Evolutionary conservation across 2,888 invertebrate genomes (phyloP).

Genomic region (Argyresthia goedartella): DNA sequence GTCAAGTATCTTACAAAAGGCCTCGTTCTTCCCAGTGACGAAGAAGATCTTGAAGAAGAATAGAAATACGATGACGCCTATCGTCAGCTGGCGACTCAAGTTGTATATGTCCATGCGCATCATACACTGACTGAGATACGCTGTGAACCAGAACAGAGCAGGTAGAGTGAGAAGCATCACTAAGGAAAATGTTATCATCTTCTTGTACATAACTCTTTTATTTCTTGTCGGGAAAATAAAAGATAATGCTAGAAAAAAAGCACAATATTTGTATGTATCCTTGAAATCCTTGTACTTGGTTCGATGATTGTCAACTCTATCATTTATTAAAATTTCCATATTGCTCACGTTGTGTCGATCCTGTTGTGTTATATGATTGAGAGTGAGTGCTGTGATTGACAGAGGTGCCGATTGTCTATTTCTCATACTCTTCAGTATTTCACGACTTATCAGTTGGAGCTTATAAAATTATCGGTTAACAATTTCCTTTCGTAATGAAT

Average conservation of each 20-base stretch:
- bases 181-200: slow-evolving; percentile 17
- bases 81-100: slow-evolving; percentile 34
- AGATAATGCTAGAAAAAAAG: slow-evolving; percentile 34
- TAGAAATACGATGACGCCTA: slow-evolving; percentile 28
- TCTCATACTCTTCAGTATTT: too few species aligned
- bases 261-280: slow-evolving; percentile 35
- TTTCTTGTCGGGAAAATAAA: slow-evolving; percentile 44
- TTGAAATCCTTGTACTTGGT: slow-evolving; percentile 26
- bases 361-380: too few species aligned
- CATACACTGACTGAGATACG: slow-evolving; percentile 31
- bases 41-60: slow-evolving; percentile 45
- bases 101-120: slow-evolving; percentile 31
- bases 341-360: background rate
- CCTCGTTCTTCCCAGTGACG: slow-evolving; percentile 25
- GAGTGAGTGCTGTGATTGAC: too few species aligned
- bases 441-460: too few species aligned
- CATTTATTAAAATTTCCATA: background rate
- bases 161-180: slow-evolving; percentile 23
- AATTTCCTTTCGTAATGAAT: too few species aligned
- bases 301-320: slow-evolving; percentile 16
- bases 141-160: slow-evolving; percentile 34
- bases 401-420: too few species aligned
- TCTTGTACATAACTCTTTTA: slow-evolving; percentile 20
- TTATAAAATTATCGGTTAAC: too few species aligned
- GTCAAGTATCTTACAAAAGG: slow-evolving; percentile 27